A percentile compares a stretch with the other conserved stretches of the same genome.
Conservation (phyloP, 1,140 invertebrate species). For the Rhagoletis pomonella region DNA sequence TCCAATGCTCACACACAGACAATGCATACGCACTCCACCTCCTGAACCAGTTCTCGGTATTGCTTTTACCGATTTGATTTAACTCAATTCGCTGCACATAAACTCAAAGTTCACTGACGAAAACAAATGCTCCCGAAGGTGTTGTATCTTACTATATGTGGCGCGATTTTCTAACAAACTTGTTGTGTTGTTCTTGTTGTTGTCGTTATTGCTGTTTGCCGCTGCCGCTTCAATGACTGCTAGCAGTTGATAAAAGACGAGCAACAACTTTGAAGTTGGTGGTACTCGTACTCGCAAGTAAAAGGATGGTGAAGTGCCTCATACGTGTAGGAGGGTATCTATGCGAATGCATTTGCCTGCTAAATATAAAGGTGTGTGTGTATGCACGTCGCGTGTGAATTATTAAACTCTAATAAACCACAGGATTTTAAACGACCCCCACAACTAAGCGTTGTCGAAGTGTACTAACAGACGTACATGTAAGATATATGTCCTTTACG, state of each 20-base stretch:
- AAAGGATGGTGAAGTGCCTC: background rate
- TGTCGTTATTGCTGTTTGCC: background rate
- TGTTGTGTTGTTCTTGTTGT: conserved; percentile 1
- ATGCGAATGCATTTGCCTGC: background rate
- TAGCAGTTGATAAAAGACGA: conserved; percentile 30
- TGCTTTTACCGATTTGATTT: conserved; percentile 30
- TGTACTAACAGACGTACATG: too few species aligned
- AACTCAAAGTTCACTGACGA: conserved; percentile 13
- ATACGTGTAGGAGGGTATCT: background rate
- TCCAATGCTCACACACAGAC: background rate
- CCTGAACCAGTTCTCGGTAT: background rate
- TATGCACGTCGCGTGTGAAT: conserved; percentile 68
- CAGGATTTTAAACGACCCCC: conserved; percentile 71
- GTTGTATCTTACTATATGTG: conserved; percentile 16
- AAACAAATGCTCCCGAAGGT: conserved; percentile 44
- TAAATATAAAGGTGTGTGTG: background rate
- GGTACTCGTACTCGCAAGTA: background rate
- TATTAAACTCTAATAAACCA: conserved; percentile 75
- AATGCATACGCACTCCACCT: too few species aligned
- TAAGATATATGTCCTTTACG: background rate
- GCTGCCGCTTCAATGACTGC: background rate
- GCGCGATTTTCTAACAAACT: background rate
- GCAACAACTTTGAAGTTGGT: conserved; percentile 6
- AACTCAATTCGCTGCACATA: conserved; percentile 42
- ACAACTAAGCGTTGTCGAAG: too few species aligned